Evolutionary conservation across 2,797 vertebrate genomes (phyloP).

Genomic region (Darevskia mixta): DNA sequence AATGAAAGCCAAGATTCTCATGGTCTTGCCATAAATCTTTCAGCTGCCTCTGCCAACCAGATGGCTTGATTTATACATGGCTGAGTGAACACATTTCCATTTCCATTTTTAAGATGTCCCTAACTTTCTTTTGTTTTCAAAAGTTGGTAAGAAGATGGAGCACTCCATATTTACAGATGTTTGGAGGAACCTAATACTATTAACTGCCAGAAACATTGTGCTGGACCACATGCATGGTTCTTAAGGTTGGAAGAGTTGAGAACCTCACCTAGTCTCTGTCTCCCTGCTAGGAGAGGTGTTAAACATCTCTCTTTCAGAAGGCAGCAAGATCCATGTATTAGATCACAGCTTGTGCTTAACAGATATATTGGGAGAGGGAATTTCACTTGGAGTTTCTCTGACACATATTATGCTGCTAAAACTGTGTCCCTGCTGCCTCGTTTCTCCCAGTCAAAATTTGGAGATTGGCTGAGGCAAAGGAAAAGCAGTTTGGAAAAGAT

Average conservation of each 20-base stretch:
- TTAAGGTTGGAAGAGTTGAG: not conserved
- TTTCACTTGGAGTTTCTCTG: not conserved
- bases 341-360: not conserved
- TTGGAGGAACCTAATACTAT: not conserved
- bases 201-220: not conserved
- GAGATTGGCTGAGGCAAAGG: not conserved
- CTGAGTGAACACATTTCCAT: conserved; percentile 13
- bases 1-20: conserved; percentile 22
- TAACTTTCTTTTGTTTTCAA: conserved; percentile 24
- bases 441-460: not conserved
- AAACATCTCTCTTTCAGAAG: not conserved
- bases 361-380: not conserved
- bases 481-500: not conserved
- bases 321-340: not conserved
- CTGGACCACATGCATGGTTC: not conserved
- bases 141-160: not conserved
- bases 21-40: conserved; percentile 32
- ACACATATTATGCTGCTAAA: not conserved
- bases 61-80: conserved; percentile 32
- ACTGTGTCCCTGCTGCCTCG: not conserved
- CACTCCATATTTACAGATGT: not conserved
- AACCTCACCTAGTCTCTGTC: not conserved
- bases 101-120: conserved; percentile 5
- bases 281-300: not conserved
- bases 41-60: conserved; percentile 28